A percentile compares a stretch with the other conserved stretches of the same genome.
These are phyloP conservation scores for Perizoma affinitatum DNA, from an alignment of 2,888 invertebrate species.

Conservation along the genomic window DNA sequence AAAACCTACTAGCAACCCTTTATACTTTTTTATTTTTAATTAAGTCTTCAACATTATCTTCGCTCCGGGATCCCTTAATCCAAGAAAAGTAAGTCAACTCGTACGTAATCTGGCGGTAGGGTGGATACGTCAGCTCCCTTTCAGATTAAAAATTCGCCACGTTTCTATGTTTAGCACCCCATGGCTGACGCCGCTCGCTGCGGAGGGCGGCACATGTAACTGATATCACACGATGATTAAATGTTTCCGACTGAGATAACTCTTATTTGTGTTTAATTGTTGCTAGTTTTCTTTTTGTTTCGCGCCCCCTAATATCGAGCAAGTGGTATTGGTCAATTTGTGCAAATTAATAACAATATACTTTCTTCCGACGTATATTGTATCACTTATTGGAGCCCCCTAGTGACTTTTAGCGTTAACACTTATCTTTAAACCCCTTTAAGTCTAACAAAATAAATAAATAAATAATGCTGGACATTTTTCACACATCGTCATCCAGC, in stretches of 20 bases:
- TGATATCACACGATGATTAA: constrained; percentile 63
- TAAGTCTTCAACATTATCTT: constrained; percentile 16
- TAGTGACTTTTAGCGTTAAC: no score
- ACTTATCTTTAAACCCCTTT: no score
- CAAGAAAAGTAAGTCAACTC: constrained; percentile 10
- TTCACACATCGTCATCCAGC: no score
- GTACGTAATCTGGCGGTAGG: constrained; percentile 1
- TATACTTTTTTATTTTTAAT: constrained; percentile 6
- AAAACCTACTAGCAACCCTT: no score
- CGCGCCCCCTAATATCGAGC: constrained; percentile 3
- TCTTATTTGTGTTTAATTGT: constrained; percentile 51
- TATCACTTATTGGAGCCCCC: no score
- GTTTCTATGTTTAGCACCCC: constrained; percentile 28
- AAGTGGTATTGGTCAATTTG: not conserved
- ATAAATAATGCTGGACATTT: no score
- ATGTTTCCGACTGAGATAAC: constrained; percentile 55
- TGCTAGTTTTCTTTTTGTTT: constrained; percentile 22
- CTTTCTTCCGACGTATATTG: no score
- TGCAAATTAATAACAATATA: no score
- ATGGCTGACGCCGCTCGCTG: constrained; percentile 2
- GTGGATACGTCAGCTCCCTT: constrained; percentile 36
- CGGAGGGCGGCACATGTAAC: constrained; percentile 33
- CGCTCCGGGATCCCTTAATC: constrained; percentile 20
- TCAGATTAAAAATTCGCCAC: constrained; percentile 29
- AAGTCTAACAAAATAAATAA: no score